A percentile compares a stretch with the other conserved stretches of the same genome.
These are phyloP conservation scores for Cosmopolites sordidus DNA, from an alignment of 2,888 invertebrate species.

Conservation along the genomic window DNA sequence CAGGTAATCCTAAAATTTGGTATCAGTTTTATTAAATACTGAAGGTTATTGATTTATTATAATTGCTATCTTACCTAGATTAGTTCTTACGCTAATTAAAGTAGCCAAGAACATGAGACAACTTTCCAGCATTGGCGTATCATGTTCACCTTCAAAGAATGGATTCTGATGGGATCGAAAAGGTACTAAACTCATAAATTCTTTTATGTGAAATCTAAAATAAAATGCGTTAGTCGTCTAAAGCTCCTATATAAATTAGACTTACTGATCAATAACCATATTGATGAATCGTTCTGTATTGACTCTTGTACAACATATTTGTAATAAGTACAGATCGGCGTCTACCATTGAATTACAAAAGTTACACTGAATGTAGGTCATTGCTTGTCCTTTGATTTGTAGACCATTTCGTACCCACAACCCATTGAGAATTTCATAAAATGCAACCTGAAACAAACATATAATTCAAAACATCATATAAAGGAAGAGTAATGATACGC, in stretches of 20 bases:
- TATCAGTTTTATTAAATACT: no score
- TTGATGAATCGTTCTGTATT: constrained; percentile 81
- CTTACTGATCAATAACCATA: constrained; percentile 82
- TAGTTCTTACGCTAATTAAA: constrained; percentile 81
- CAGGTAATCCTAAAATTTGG: constrained; percentile 52
- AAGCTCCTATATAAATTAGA: constrained; percentile 20
- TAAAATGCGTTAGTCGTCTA: constrained; percentile 6
- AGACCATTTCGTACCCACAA: constrained; percentile 96
- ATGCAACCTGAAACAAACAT: constrained; percentile 68
- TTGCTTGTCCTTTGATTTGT: constrained; percentile 97
- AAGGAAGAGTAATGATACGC: no score
- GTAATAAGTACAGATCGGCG: constrained; percentile 91
- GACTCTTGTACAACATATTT: constrained; percentile 86
- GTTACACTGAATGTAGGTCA: constrained; percentile 98
- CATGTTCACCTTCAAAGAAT: constrained; percentile 71
- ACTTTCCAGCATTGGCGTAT: constrained; percentile 87
- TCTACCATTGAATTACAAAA: constrained; percentile 99
- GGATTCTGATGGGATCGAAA: constrained; percentile 59
- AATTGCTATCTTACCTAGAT: constrained; percentile 60
- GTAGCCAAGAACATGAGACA: constrained; percentile 88
- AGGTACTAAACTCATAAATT: constrained; percentile 77
- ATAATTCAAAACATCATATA: no score
- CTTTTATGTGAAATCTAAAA: constrained; percentile 76
- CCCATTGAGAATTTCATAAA: constrained; percentile 90
- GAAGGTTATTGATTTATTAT: neutral